phyloP scores from a whole-genome alignment of 2,113 vertebrate genomes.

The Heliornis fulica region DNA sequence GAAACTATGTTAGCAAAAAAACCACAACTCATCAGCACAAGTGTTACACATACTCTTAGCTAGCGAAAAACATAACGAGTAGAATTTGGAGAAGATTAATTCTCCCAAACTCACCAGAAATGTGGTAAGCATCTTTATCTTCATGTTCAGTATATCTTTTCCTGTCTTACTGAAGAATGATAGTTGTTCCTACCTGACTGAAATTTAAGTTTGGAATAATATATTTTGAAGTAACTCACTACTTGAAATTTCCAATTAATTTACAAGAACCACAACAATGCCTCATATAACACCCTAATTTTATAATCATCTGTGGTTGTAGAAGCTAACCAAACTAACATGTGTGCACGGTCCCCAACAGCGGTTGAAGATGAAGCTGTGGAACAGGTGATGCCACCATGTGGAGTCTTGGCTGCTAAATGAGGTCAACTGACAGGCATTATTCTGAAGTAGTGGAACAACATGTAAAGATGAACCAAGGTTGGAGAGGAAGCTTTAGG shows the following conservation, averaged over 20 bases:
- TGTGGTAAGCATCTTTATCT: not conserved
- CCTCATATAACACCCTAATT: not conserved
- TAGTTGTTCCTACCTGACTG: rapidly evolving
- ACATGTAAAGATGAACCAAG: not conserved
- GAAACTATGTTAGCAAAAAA: not conserved
- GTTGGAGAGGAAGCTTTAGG: not conserved
- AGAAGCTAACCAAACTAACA: not conserved
- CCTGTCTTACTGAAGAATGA: not conserved
- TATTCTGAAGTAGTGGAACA: not conserved
- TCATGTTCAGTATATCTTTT: not conserved
- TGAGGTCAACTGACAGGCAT: conserved; percentile 24
- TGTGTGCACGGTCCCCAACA: not conserved
- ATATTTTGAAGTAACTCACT: not conserved
- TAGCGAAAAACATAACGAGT: not conserved
- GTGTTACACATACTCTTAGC: not conserved
- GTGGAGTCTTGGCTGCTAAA: conserved; percentile 3
- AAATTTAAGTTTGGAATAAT: not conserved
- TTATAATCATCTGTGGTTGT: not conserved
- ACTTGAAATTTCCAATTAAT: not conserved
- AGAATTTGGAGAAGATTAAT: not conserved
- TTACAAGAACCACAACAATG: rapidly evolving
- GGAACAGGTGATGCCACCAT: conserved; percentile 43
- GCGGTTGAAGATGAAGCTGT: not conserved
- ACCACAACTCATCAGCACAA: not conserved
- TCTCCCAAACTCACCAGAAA: not conserved